Conservation (phyloP, 2,113 vertebrate genomes). For the Tragelaphus buxtoni region DNA sequence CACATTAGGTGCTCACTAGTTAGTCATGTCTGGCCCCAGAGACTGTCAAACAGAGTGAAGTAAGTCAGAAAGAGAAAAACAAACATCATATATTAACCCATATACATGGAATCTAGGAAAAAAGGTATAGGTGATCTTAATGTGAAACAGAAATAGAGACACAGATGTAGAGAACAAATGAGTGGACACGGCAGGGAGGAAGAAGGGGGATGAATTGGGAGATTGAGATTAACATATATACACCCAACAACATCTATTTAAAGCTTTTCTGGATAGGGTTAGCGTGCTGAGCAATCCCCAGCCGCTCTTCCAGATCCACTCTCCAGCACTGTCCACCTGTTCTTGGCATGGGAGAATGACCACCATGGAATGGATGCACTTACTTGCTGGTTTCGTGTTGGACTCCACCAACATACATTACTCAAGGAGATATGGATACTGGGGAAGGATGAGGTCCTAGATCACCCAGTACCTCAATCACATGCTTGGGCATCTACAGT, state of each 20-base stretch:
- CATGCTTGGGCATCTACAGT: too few species aligned
- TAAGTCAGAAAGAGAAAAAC: background rate
- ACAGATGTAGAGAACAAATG: background rate
- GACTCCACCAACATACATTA: background rate
- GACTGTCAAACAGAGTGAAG: background rate
- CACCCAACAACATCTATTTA: background rate
- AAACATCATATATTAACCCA: background rate
- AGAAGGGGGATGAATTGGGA: background rate
- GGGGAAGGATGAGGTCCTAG: background rate
- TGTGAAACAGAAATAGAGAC: background rate
- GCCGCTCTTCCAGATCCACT: background rate
- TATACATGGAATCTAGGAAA: background rate
- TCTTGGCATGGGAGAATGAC: background rate
- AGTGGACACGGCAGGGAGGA: background rate
- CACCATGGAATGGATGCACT: background rate
- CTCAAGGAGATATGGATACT: accelerated
- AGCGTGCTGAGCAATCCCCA: background rate
- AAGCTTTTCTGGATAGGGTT: background rate
- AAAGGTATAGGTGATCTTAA: background rate
- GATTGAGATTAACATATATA: background rate
- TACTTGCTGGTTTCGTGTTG: background rate
- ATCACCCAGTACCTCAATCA: background rate
- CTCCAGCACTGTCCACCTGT: background rate
- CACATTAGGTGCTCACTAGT: background rate
- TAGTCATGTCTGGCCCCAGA: background rate